Evolutionary conservation across 2,888 invertebrate species (phyloP).

Genomic region (Odontocolon sp.): DNA sequence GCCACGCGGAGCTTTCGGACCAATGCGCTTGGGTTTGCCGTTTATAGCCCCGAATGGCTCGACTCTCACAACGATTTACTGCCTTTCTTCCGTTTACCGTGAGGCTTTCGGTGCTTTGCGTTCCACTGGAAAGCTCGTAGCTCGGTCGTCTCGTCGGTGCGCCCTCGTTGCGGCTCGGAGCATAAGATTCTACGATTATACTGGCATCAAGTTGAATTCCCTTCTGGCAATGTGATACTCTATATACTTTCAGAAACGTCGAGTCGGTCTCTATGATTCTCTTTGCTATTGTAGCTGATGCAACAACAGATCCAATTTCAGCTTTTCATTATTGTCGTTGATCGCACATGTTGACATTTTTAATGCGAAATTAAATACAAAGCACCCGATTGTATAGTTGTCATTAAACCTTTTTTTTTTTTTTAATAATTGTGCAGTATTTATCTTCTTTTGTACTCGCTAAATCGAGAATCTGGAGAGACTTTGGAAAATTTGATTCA

Average conservation of each 20-base stretch:
- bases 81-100: slow-evolving; percentile 49
- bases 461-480: too few species aligned
- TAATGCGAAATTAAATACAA: neutral
- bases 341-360: neutral
- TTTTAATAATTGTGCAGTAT: too few species aligned
- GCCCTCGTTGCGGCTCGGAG: slow-evolving; percentile 21
- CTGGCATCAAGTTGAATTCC: slow-evolving; percentile 37
- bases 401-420: too few species aligned
- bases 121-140: neutral
- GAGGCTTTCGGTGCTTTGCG: slow-evolving; percentile 30
- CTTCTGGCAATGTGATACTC: slow-evolving; percentile 21
- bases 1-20: slow-evolving; percentile 41
- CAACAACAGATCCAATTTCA: neutral
- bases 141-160: slow-evolving; percentile 25
- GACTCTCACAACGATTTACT: slow-evolving; percentile 54
- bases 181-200: slow-evolving; percentile 56
- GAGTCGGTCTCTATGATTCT: neutral
- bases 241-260: neutral
- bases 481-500: too few species aligned
- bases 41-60: slow-evolving; percentile 57
- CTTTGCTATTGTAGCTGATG: neutral
- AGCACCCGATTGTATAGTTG: too few species aligned
- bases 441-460: too few species aligned
- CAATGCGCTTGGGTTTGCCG: slow-evolving; percentile 55
- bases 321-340: neutral